phyloP scores from a whole-genome alignment of 2,888 invertebrate genomes.

The Notodonta ziczac region DNA sequence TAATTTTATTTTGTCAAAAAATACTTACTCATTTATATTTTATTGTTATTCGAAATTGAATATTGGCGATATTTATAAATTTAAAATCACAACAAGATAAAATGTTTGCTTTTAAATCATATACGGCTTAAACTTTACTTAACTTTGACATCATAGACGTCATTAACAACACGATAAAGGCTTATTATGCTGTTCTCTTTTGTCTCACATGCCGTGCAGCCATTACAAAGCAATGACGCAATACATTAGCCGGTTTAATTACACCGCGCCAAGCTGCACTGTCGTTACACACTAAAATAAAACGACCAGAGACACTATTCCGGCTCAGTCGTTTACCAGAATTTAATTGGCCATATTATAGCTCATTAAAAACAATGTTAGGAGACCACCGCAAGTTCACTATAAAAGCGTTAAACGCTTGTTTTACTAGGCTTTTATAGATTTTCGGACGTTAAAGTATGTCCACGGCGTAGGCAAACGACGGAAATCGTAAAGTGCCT shows the following conservation, averaged over 20 bases:
- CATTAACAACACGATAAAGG: background rate
- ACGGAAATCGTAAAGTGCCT: conserved; percentile 44
- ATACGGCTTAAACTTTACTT: background rate
- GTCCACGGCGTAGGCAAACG: conserved; percentile 36
- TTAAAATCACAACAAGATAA: no score
- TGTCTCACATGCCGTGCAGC: background rate
- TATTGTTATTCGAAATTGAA: no score
- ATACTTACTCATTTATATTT: no score
- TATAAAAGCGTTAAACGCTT: conserved; percentile 67
- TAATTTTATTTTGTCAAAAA: no score
- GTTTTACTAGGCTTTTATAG: conserved; percentile 68
- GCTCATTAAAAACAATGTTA: conserved; percentile 82
- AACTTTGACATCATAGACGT: background rate
- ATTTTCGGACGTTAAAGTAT: conserved; percentile 48
- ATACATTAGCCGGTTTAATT: conserved; percentile 21
- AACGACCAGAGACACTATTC: conserved; percentile 36
- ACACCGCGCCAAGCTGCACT: conserved; percentile 13
- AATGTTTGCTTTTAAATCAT: no score
- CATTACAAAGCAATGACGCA: conserved; percentile 12
- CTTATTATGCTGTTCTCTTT: conserved; percentile 8
- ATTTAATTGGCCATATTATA: conserved; percentile 78
- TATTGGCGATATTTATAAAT: no score
- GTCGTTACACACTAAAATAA: conserved; percentile 40
- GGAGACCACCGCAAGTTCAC: conserved; percentile 72
- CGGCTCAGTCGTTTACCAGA: conserved; percentile 57